phyloP scores from a whole-genome alignment of 1,140 invertebrate genomes.

The Aphidius ervi region DNA sequence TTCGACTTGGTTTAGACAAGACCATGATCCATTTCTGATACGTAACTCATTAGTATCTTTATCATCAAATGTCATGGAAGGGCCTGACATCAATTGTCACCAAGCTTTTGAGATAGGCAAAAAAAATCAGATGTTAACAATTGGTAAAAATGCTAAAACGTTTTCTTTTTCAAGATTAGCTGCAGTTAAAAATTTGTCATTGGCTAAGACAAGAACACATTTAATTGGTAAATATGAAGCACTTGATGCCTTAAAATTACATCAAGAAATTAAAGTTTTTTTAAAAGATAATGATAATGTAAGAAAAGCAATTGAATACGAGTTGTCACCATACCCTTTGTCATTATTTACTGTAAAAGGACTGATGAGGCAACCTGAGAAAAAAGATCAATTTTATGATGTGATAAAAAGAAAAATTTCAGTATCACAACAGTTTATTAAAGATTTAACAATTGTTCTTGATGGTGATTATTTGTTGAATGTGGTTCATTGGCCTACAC shows the following conservation, averaged over 20 bases:
- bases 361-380: constrained; percentile 41
- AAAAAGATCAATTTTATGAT: constrained; percentile 38
- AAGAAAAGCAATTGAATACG: constrained; percentile 40
- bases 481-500: constrained; percentile 21
- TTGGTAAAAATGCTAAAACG: constrained; percentile 35
- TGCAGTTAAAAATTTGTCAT: constrained; percentile 22
- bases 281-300: constrained; percentile 31
- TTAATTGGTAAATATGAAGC: not conserved
- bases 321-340: constrained; percentile 38
- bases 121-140: constrained; percentile 30
- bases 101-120: not conserved
- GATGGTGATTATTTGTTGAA: constrained; percentile 27
- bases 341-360: constrained; percentile 35
- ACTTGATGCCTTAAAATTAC: constrained; percentile 28
- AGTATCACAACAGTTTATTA: constrained; percentile 23
- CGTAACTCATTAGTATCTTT: not conserved
- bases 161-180: constrained; percentile 34
- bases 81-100: not conserved
- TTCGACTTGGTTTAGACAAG: not conserved
- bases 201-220: not conserved
- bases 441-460: constrained; percentile 13
- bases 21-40: too few species aligned
- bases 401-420: too few species aligned
- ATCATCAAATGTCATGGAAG: not conserved
- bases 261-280: constrained; percentile 36